These are phyloP conservation scores for Amphimallon solstitiale DNA, from an alignment of 2,888 invertebrate species.

Conservation along the genomic window DNA sequence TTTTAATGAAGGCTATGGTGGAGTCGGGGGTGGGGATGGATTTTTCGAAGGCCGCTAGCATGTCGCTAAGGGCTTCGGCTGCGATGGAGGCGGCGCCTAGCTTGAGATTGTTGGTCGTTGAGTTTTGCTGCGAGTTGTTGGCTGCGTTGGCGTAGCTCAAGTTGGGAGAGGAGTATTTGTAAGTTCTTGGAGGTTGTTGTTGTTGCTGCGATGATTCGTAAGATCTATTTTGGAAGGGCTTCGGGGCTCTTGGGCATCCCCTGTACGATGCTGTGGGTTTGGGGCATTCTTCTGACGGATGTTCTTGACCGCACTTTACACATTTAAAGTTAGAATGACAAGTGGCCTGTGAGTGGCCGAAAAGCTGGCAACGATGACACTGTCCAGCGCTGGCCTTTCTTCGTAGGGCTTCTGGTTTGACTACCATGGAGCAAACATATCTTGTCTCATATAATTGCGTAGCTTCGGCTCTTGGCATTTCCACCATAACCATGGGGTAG, in stretches of 20 bases:
- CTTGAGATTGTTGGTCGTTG: too few relatives aligned
- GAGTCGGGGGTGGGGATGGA: too few relatives aligned
- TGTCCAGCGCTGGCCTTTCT: not conserved
- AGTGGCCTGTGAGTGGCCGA: constrained; percentile 8
- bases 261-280: not conserved
- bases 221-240: too few relatives aligned
- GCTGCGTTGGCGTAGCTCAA: too few relatives aligned
- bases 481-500: constrained; percentile 4
- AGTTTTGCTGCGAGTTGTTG: too few relatives aligned
- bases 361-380: constrained; percentile 18
- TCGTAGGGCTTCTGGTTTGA: not conserved
- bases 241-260: not conserved
- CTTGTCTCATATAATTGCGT: not conserved
- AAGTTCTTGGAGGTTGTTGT: not conserved
- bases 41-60: too few relatives aligned
- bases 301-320: not conserved
- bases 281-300: not conserved
- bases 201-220: not conserved
- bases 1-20: not conserved
- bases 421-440: not conserved
- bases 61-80: too few relatives aligned
- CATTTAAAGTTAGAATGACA: not conserved
- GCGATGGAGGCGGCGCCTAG: too few relatives aligned
- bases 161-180: too few relatives aligned
- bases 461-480: not conserved